A percentile compares a stretch with the other conserved stretches of the same genome.
phyloP scores from a whole-genome alignment of 35 echinoderm and acorn worm genomes.

The Strongylocentrotus purpuratus region DNA sequence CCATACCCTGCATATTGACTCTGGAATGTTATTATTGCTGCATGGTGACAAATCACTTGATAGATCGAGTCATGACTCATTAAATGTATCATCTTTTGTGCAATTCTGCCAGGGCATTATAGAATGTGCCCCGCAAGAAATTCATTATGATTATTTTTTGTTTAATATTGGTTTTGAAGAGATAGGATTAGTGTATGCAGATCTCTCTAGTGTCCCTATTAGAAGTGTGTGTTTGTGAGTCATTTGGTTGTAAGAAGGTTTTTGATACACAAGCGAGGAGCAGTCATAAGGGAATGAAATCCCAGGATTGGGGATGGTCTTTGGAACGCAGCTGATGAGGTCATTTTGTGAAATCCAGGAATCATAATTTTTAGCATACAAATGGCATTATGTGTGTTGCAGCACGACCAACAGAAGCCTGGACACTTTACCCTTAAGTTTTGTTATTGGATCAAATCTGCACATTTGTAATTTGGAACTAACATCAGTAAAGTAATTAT shows the following conservation, averaged over 20 bases:
- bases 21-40: not conserved
- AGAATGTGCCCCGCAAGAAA: not conserved
- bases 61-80: not conserved
- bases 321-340: not conserved
- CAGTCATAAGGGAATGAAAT: not conserved
- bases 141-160: not conserved
- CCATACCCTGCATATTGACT: not conserved
- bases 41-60: not conserved
- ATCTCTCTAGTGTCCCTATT: not conserved
- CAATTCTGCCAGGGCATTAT: not conserved
- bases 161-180: not conserved
- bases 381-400: not conserved
- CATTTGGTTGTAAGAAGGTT: not conserved
- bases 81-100: not conserved
- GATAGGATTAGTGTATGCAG: not conserved
- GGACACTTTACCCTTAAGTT: not conserved
- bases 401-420: not conserved
- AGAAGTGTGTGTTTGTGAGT: not conserved
- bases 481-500: too few relatives aligned
- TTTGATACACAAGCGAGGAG: not conserved
- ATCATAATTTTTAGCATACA: not conserved
- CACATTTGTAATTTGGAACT: too few relatives aligned
- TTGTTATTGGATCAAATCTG: too few relatives aligned
- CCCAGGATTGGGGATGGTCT: not conserved
- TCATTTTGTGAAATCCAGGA: slow-evolving; percentile 2